These are phyloP conservation scores for Egretta garzetta DNA, from an alignment of 2,113 vertebrate species.

Conservation along the genomic window DNA sequence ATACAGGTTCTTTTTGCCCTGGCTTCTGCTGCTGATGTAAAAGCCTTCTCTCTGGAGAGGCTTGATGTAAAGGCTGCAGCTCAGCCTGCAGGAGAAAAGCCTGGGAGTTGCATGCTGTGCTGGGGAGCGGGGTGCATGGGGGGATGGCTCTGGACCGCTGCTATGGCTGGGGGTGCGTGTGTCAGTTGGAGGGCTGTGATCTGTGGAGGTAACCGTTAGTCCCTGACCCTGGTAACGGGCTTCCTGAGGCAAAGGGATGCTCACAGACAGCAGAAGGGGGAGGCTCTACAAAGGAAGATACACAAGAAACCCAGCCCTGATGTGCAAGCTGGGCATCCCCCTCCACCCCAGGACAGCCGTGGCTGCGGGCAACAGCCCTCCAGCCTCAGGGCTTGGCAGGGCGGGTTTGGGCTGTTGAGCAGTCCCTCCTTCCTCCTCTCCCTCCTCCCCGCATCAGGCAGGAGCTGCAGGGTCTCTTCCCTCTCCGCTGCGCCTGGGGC, in stretches of 20 bases:
- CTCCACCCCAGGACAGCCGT: rapidly evolving
- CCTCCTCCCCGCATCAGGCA: background rate
- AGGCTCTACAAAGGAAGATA: rapidly evolving
- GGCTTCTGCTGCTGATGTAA: background rate
- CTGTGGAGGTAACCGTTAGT: rapidly evolving
- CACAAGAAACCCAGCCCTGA: background rate
- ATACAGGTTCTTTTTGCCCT: rapidly evolving
- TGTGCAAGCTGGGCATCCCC: rapidly evolving
- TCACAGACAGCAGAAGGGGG: background rate
- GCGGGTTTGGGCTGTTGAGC: background rate
- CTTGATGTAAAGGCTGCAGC: background rate
- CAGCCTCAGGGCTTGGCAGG: background rate
- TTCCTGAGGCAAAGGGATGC: background rate
- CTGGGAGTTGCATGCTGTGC: rapidly evolving
- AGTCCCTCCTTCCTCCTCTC: background rate
- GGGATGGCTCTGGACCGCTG: too few relatives aligned
- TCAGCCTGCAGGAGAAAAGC: background rate
- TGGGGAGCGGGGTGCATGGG: background rate
- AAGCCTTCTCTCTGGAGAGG: background rate
- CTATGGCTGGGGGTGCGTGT: too few relatives aligned
- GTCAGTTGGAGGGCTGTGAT: background rate
- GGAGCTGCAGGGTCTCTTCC: background rate
- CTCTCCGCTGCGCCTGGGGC: background rate
- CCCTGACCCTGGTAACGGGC: background rate
- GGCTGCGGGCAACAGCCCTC: background rate